Evolutionary conservation across 2,888 invertebrate genomes (phyloP).

Genomic region (Drosophila parthenogenetica): DNA sequence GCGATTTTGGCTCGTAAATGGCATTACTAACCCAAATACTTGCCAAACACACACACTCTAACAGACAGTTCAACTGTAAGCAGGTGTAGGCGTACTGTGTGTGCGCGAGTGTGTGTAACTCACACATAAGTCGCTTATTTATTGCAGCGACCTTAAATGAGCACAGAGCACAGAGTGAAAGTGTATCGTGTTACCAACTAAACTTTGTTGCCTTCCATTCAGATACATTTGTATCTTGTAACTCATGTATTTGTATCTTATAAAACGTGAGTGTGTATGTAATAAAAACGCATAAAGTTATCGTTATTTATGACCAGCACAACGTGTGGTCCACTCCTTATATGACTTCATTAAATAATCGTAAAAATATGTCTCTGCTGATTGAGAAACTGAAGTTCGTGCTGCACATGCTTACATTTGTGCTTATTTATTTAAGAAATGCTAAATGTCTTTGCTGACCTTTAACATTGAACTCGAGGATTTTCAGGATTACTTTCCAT

Average conservation of each 20-base stretch:
- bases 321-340: conserved; percentile 22
- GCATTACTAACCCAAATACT: conserved; percentile 83
- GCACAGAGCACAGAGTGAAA: conserved; percentile 77
- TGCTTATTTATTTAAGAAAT: background rate
- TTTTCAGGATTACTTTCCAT: too few species aligned
- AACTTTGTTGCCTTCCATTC: conserved; percentile 24
- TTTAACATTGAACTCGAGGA: too few species aligned
- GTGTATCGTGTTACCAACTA: conserved; percentile 74
- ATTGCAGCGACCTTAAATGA: conserved; percentile 80
- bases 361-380: conserved; percentile 20
- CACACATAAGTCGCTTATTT: conserved; percentile 79
- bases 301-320: conserved; percentile 65
- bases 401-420: background rate
- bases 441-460: background rate
- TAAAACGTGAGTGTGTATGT: conserved; percentile 47
- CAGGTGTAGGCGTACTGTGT: conserved; percentile 22
- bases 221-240: conserved; percentile 47
- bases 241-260: conserved; percentile 49
- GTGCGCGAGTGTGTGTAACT: conserved; percentile 33
- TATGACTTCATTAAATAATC: conserved; percentile 49
- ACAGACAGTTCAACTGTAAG: conserved; percentile 15
- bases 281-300: conserved; percentile 69
- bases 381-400: conserved; percentile 11
- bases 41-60: conserved; percentile 50
- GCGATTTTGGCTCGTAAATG: conserved; percentile 77